phyloP scores from a whole-genome alignment of 2,888 invertebrate species.

The Tetrapedia diversipes region DNA sequence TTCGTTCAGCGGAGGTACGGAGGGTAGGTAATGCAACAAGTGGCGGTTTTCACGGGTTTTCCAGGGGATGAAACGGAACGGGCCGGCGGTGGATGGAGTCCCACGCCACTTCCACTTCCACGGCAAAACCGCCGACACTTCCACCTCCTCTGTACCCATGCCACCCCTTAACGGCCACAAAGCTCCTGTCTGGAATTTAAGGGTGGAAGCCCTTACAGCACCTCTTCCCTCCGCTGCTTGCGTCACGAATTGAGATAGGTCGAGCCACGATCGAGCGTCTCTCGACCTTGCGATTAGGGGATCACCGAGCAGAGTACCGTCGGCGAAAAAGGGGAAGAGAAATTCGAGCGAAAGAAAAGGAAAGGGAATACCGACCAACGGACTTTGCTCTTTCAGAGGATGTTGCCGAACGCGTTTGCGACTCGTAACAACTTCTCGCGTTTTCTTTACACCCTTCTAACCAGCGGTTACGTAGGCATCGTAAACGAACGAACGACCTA shows the following conservation, averaged over 20 bases:
- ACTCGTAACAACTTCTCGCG: background rate
- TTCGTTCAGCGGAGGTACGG: slow-evolving; percentile 56
- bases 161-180: slow-evolving; percentile 71
- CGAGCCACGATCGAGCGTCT: slow-evolving; percentile 73
- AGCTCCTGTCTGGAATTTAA: slow-evolving; percentile 76
- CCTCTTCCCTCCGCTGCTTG: slow-evolving; percentile 60
- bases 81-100: slow-evolving; percentile 71
- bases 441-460: too few species aligned
- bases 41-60: slow-evolving; percentile 83
- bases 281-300: slow-evolving; percentile 70
- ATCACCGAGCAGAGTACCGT: slow-evolving; percentile 28
- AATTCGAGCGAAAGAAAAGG: background rate
- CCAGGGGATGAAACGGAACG: slow-evolving; percentile 80
- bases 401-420: background rate
- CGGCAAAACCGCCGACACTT: slow-evolving; percentile 69
- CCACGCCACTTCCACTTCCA: slow-evolving; percentile 72
- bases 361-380: background rate
- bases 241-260: slow-evolving; percentile 74
- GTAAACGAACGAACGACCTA: background rate
- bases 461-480: too few species aligned
- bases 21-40: slow-evolving; percentile 81
- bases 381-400: background rate
- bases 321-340: background rate
- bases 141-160: slow-evolving; percentile 53
- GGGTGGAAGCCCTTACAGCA: slow-evolving; percentile 74